Percentiles rank a stretch among this genome's conserved stretches.
phyloP scores from a whole-genome alignment of 1,140 invertebrate genomes.

The Pentalonia nigronervosa region DNA sequence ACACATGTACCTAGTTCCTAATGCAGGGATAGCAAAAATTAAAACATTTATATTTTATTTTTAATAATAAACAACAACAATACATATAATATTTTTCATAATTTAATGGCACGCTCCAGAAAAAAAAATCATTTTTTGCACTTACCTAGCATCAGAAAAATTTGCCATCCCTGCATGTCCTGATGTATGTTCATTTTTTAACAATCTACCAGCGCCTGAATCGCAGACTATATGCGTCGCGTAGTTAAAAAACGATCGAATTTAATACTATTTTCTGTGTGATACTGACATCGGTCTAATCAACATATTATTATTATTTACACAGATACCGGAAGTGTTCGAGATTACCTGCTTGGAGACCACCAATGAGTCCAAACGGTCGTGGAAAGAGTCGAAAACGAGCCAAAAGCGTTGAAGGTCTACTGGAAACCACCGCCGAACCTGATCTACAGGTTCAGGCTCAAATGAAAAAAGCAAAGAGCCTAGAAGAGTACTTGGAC shows the following conservation, averaged over 20 bases:
- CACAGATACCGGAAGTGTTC: slow-evolving; percentile 64
- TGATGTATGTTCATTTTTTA: not conserved
- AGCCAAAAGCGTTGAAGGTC: slow-evolving; percentile 60
- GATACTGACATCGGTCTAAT: not conserved
- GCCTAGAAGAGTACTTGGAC: slow-evolving; percentile 59
- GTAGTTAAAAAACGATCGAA: not conserved
- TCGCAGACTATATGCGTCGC: too few relatives aligned
- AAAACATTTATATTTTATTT: too few relatives aligned
- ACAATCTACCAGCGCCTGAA: not conserved
- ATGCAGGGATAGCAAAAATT: too few relatives aligned
- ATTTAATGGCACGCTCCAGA: too few relatives aligned
- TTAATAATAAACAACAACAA: too few relatives aligned
- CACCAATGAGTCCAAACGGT: slow-evolving; percentile 61
- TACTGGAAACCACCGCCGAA: slow-evolving; percentile 59
- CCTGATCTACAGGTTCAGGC: slow-evolving; percentile 65
- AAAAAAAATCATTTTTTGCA: too few relatives aligned
- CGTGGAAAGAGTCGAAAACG: slow-evolving; percentile 44
- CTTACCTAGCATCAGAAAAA: too few relatives aligned
- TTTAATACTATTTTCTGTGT: not conserved
- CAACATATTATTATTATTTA: slow-evolving; percentile 62
- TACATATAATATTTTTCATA: too few relatives aligned
- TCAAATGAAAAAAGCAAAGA: slow-evolving; percentile 59
- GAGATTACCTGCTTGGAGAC: slow-evolving; percentile 63
- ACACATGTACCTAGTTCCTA: too few relatives aligned
- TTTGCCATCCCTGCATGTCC: too few relatives aligned